A percentile compares a stretch with the other conserved stretches of the same genome.
Evolutionary conservation across 2,113 vertebrate genomes (phyloP).

Genomic region (Parotia lawesii): DNA sequence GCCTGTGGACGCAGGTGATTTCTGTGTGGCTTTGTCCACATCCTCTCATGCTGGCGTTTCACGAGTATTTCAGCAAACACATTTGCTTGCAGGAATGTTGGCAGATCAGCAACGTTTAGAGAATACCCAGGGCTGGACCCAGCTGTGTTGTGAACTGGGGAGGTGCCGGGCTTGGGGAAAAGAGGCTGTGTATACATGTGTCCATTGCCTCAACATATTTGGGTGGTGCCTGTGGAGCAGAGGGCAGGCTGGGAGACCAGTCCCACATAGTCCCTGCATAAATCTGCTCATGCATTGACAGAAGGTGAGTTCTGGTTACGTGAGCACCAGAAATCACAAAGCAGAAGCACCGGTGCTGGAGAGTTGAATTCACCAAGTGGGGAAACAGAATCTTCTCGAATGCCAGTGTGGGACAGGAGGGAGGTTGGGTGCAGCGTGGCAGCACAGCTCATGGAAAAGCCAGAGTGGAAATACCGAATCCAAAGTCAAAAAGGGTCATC

Average conservation of each 20-base stretch:
- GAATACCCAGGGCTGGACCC: not conserved
- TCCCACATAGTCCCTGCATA: not conserved
- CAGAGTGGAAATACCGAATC: not conserved
- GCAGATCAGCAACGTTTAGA: not conserved
- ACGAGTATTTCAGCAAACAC: not conserved
- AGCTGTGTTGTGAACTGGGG: not conserved
- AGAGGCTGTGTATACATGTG: not conserved
- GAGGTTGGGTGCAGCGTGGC: accelerated
- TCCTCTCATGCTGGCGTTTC: not conserved
- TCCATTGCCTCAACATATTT: not conserved
- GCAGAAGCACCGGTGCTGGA: accelerated
- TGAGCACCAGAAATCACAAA: not conserved
- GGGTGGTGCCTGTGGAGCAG: not conserved
- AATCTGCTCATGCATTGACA: not conserved
- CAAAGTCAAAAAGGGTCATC: not conserved
- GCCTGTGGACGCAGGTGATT: not conserved
- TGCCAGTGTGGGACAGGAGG: not conserved
- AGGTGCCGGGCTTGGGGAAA: not conserved
- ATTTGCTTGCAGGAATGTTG: not conserved
- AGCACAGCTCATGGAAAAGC: not conserved
- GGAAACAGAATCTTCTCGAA: not conserved
- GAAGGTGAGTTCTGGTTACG: not conserved
- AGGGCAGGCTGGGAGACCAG: not conserved
- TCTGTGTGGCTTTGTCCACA: not conserved
- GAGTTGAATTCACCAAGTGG: not conserved